A percentile compares a stretch with the other conserved stretches of the same genome.
Conservation (phyloP, 2,797 vertebrate species). For the Bucorvus abyssinicus region DNA sequence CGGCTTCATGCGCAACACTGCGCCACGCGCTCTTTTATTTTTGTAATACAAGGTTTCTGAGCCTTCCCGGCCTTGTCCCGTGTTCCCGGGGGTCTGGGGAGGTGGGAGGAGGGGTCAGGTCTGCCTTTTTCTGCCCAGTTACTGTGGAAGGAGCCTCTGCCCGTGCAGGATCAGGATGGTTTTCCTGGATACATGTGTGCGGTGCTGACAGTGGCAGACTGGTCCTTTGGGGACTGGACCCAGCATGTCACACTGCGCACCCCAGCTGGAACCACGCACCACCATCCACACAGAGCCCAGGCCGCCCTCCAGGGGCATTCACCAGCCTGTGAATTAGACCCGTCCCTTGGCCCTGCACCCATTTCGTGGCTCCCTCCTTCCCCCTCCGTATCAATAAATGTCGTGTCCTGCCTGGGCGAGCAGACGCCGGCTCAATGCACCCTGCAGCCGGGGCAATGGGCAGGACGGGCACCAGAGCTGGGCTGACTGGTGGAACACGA, state of each 20-base stretch:
- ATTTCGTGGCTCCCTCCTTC: neutral
- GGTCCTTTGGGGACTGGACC: fast-evolving
- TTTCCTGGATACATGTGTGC: fast-evolving
- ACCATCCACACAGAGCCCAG: neutral
- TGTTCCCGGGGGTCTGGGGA: neutral
- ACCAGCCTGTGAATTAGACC: neutral
- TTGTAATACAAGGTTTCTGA: constrained; percentile 70
- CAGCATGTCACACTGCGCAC: neutral
- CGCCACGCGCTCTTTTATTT: constrained; percentile 60
- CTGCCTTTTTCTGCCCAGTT: neutral
- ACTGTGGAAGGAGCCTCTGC: neutral
- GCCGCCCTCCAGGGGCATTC: neutral
- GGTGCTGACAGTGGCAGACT: fast-evolving
- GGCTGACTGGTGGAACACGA: neutral
- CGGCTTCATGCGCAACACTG: neutral
- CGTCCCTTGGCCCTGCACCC: neutral
- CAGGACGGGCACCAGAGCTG: neutral
- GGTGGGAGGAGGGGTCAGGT: fast-evolving
- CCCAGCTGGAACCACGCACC: neutral
- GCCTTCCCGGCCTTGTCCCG: constrained; percentile 7
- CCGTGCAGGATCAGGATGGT: fast-evolving
- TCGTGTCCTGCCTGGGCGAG: fast-evolving
- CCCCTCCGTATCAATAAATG: fast-evolving
- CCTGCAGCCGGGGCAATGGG: fast-evolving
- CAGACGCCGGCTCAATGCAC: neutral